phyloP scores from a whole-genome alignment of 2,797 vertebrate genomes.

The Okamejei kenojei region DNA sequence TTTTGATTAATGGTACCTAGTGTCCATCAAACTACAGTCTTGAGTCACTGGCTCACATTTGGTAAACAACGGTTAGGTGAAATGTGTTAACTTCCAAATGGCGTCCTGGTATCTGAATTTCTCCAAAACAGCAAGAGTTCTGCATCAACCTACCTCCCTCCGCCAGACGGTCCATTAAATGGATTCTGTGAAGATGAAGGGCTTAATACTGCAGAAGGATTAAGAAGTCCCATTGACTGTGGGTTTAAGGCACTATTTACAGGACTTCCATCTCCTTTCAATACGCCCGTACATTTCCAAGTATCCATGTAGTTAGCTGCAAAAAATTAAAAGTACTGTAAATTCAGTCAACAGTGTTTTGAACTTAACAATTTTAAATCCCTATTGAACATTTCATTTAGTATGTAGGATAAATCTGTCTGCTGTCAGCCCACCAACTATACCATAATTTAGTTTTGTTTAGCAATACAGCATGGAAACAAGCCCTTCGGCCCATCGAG shows the following conservation, averaged over 20 bases:
- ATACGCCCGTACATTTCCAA: conserved; percentile 96
- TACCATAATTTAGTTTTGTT: neutral
- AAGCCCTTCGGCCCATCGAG: no score
- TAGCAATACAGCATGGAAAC: no score
- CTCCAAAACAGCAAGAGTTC: neutral
- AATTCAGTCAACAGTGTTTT: neutral
- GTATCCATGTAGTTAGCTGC: conserved; percentile 98
- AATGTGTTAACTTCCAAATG: neutral
- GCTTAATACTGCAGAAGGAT: conserved; percentile 67
- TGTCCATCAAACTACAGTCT: no score
- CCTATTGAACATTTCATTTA: neutral
- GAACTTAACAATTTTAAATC: neutral
- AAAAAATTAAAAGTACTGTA: neutral
- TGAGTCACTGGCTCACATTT: neutral
- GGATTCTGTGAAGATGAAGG: conserved; percentile 75
- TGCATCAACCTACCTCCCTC: conserved; percentile 60
- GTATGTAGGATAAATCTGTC: neutral
- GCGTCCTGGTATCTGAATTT: neutral
- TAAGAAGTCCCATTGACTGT: conserved; percentile 66
- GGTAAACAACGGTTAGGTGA: neutral
- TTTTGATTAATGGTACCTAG: neutral
- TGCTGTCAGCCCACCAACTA: neutral
- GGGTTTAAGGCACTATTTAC: conserved; percentile 78
- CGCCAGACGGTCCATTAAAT: conserved; percentile 75
- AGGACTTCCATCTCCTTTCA: conserved; percentile 93